Evolutionary conservation across 2,797 vertebrate genomes (phyloP).

Genomic region (Phoebastria nigripes): DNA sequence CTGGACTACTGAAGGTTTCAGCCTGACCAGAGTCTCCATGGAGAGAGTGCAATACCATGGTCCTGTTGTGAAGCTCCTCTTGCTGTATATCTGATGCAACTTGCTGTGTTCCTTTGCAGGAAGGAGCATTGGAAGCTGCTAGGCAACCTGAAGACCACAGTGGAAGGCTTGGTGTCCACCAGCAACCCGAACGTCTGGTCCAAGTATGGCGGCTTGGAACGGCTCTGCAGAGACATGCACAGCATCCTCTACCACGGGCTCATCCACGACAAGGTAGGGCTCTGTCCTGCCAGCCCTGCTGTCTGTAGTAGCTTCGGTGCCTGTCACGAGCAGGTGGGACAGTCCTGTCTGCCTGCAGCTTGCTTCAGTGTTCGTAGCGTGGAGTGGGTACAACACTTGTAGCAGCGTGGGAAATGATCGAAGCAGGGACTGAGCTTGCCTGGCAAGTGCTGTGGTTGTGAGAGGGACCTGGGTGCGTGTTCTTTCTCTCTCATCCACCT

Average conservation of each 20-base stretch:
- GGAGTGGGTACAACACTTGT: accelerated
- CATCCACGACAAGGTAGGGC: constrained; percentile 86
- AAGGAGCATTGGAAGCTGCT: constrained; percentile 93
- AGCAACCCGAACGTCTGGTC: constrained; percentile 97
- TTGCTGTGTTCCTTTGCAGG: constrained; percentile 69
- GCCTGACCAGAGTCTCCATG: neutral
- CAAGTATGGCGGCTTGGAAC: constrained; percentile 92
- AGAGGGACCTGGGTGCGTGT: neutral
- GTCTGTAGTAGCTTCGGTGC: neutral
- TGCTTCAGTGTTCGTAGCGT: neutral
- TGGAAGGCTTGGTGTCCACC: constrained; percentile 91
- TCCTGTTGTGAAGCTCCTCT: neutral
- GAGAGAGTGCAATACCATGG: neutral
- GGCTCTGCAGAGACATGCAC: constrained; percentile 96
- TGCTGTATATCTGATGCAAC: neutral
- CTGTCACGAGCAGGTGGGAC: neutral
- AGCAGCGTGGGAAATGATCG: neutral
- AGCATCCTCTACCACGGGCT: constrained; percentile 93
- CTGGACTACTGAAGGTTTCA: neutral
- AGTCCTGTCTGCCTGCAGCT: neutral
- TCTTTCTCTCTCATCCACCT: neutral
- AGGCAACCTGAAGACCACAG: constrained; percentile 93
- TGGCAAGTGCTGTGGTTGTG: neutral
- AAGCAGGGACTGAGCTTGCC: neutral
- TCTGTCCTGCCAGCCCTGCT: neutral